A percentile compares a stretch with the other conserved stretches of the same genome.
Conservation (phyloP, 2,113 vertebrate species). For the Seriola dumerili region DNA sequence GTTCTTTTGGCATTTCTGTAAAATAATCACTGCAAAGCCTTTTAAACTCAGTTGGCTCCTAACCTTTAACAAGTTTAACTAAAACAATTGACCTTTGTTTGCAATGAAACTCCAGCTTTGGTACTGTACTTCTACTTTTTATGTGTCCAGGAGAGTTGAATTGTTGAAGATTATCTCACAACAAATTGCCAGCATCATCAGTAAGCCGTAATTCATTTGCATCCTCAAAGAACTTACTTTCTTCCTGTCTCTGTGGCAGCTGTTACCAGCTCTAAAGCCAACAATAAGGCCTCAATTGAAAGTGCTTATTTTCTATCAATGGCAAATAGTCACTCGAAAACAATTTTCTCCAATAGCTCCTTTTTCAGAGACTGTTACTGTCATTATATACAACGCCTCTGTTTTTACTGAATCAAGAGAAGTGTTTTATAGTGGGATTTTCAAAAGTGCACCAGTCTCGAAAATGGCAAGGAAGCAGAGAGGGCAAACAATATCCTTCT, state of each 20-base stretch:
- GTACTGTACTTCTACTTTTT: background rate
- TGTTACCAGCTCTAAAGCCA: background rate
- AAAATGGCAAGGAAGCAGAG: slow-evolving; percentile 11
- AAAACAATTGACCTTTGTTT: too few species aligned
- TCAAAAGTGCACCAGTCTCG: slow-evolving; percentile 19
- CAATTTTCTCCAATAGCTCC: background rate
- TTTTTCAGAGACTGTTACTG: background rate
- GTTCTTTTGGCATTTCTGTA: background rate
- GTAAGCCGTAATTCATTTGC: background rate
- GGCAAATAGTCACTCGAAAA: slow-evolving; percentile 6
- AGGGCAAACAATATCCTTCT: slow-evolving; percentile 32
- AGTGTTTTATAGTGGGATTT: background rate
- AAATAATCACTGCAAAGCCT: too few species aligned
- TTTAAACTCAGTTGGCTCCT: too few species aligned
- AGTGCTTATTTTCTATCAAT: slow-evolving; percentile 1
- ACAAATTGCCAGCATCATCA: background rate
- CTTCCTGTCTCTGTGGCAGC: background rate
- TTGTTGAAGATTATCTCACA: background rate
- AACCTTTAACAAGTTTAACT: too few species aligned
- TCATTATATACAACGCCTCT: background rate
- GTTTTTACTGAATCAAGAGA: slow-evolving; percentile 1
- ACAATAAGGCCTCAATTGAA: background rate
- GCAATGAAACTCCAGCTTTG: background rate
- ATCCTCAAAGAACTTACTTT: background rate
- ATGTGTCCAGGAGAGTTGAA: too few species aligned